Percentiles rank a stretch among this genome's conserved stretches.
Evolutionary conservation across 2,113 vertebrate species (phyloP).

Genomic region (Mus spicilegus): DNA sequence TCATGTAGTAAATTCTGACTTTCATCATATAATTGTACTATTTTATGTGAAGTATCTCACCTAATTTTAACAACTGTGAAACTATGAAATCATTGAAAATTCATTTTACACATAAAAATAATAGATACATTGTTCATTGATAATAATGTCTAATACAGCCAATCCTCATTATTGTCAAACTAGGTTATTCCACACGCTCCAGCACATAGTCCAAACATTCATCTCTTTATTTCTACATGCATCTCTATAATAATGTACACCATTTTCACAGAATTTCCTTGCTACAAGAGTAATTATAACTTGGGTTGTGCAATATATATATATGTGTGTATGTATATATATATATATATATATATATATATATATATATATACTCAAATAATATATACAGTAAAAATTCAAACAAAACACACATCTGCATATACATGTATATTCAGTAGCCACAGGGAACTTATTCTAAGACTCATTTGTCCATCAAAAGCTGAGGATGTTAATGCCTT

Average conservation of each 20-base stretch:
- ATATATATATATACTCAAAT: not conserved
- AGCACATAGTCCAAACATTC: not conserved
- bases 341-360: not conserved
- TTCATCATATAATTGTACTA: not conserved
- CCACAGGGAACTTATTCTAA: not conserved
- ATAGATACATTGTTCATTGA: not conserved
- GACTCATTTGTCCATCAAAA: not conserved
- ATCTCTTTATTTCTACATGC: not conserved
- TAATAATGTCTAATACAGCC: not conserved
- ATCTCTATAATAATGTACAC: no score
- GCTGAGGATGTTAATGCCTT: not conserved
- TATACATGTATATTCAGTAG: not conserved
- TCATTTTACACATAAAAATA: slow-evolving; percentile 11
- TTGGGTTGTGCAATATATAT: not conserved
- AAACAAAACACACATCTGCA: not conserved
- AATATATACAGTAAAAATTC: not conserved
- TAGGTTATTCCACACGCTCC: not conserved
- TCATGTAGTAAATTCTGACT: not conserved
- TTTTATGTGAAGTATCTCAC: not conserved
- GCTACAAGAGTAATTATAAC: not conserved
- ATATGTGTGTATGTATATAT: not conserved
- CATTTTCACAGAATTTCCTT: not conserved
- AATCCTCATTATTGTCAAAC: not conserved
- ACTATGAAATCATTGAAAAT: not conserved
- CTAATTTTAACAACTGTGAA: not conserved